Conservation (phyloP, 1,140 invertebrate genomes). For the Bombus confusus region DNA sequence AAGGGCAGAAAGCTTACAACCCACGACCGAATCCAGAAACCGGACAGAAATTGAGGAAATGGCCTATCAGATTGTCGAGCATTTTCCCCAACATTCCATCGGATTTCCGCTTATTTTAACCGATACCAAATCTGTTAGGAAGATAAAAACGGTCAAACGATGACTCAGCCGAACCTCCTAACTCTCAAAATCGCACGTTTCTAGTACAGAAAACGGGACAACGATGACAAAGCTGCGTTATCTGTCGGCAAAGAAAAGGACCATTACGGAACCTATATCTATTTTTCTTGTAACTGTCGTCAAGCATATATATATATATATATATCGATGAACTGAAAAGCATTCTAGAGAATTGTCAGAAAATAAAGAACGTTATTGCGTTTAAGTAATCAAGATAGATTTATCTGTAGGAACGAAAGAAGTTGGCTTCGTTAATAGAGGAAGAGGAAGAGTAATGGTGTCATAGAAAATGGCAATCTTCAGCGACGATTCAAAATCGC, state of each 20-base stretch:
- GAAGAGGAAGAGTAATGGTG: too few relatives aligned
- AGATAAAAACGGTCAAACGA: slow-evolving; percentile 8
- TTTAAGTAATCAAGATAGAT: background rate
- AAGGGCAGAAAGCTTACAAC: background rate
- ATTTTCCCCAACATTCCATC: background rate
- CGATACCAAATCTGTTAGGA: background rate
- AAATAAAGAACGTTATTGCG: background rate
- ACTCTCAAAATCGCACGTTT: background rate
- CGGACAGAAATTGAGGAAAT: background rate
- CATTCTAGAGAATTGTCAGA: background rate
- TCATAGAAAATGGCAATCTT: too few relatives aligned
- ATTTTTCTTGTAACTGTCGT: background rate
- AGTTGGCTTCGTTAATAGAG: too few relatives aligned
- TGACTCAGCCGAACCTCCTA: background rate
- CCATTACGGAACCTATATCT: background rate
- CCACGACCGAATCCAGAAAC: background rate
- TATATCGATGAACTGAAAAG: background rate
- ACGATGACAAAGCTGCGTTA: slow-evolving; percentile 7
- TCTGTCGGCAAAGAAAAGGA: background rate
- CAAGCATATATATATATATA: background rate
- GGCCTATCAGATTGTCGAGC: background rate
- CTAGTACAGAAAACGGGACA: background rate
- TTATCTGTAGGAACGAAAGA: background rate
- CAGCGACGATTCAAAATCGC: too few relatives aligned
- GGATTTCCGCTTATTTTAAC: slow-evolving; percentile 1